Base-by-base conservation (phyloP, 2,888 invertebrate species). In the Tipula confusa region DNA sequence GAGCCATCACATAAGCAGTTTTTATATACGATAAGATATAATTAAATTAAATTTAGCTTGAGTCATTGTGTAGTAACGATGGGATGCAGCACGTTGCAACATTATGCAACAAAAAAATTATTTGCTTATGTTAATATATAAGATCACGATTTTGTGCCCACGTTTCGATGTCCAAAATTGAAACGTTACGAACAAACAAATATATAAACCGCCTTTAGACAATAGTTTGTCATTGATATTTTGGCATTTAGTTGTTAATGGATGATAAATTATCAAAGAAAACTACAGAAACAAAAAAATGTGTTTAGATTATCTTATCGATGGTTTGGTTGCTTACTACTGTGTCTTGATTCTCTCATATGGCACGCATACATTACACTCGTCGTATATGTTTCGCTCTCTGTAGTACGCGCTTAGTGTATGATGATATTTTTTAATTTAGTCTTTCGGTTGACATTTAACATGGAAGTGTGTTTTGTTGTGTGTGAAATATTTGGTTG, bases 291-390 rank as follows among this genome's bases (percentile, higher is more conserved):
- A n/a, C 24, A 64, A 64, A 64, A 43, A 64, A 64, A 64, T 64
- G 3, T 64, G 64, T 64, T 64, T 64, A 64, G 64, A 64, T 64
- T 64, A 64, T 64, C 64, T 64, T 64, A 64, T 64, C 64, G 64
- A 64, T 64, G 9, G 64, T 43, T 43, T 43, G 43, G 5, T 64
- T 64, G 64, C 64, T 64, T 64, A 9, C 24, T 24, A 11, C 18
- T 9, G 24, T 24, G 18, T 9, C 64, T 64, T 9, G 64, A 9
- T 6, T 43, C 24, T 24, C 64, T 64, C 64, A 4, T 24, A 13
- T 33, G 38, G 48, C 48, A 11, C 64, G 24, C 64, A 64, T 64
- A 24, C 24, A 9, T 3, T 64, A 11, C 24, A 64, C n/a, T n/a
- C n/a, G n/a, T n/a, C 18, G 64, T 64, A 64, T 24, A 64, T 64